Base-by-base conservation (phyloP, 2,888 invertebrate species). In the Nomada flava region DNA sequence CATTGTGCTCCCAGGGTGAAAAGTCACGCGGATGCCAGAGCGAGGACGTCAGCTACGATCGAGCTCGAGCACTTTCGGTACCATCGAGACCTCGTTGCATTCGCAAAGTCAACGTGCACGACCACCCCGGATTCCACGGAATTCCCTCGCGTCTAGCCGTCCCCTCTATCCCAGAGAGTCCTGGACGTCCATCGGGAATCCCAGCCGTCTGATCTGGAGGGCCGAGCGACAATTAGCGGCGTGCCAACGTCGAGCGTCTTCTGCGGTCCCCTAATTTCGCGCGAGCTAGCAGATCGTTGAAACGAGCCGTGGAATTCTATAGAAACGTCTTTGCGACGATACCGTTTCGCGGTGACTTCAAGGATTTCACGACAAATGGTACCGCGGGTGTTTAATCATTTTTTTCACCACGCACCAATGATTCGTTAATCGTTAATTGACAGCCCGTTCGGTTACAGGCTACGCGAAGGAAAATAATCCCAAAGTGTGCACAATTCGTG, bases 51-150 rank as follows among this genome's bases (percentile, higher is more conserved):
- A 60, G 20, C 13, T 47, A 60, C 73, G 86, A 85, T 85, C 75
- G 77, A 82, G 57, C 78, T 47, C 65, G 86, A 82, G 76, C 79
- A 75, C 78, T 76, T 71, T 73, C 79, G 82, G 84, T 11, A 84
- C 85, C 85, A 84, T 85, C 82, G 67, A 62, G 81, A 74, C 81
- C 76, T 72, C 73, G 55, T 50, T 52, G 71, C 76, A 11, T 20
- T 70, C 67, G 75, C 81, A 60, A 84, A 81, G 77, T 76, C 81
- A 76, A 72, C 82, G 63, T 84, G 63, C 84, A 52, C 63, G 72
- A 23, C 26, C 55, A 68, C 55, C 59, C 60, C 15, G 64, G 73
- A 47, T 36, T 52, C 4, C 63, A 3, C 2, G 67, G 63, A 63
- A 73, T 73, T 70, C 65, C 47, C 23, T 20, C 47, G 59, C 4